These are phyloP conservation scores for Grammomys surdaster DNA, from an alignment of 2,113 vertebrate species.

Conservation along the genomic window DNA sequence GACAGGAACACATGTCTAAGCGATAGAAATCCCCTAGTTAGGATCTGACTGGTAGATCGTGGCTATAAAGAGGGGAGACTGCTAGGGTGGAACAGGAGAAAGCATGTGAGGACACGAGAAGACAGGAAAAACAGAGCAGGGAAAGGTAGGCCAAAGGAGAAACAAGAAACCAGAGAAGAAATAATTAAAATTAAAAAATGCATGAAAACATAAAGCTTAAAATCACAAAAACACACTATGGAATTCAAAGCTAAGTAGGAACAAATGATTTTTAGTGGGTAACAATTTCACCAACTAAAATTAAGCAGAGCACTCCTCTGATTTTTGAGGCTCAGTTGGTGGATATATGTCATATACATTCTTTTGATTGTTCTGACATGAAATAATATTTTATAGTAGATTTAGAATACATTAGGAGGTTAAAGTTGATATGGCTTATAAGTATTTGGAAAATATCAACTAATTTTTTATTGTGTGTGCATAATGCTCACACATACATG, in stretches of 20 bases:
- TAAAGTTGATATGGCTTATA: background rate
- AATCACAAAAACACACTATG: background rate
- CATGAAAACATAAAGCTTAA: background rate
- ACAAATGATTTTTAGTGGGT: background rate
- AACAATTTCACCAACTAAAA: background rate
- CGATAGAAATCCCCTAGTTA: background rate
- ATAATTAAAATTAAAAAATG: background rate
- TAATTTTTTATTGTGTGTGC: background rate
- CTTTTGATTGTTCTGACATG: background rate
- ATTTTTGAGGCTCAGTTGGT: background rate
- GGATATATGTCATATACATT: background rate
- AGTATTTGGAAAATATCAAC: background rate
- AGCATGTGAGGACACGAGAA: background rate
- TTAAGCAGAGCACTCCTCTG: background rate
- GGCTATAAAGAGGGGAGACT: background rate
- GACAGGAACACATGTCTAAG: background rate
- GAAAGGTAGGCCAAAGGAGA: background rate
- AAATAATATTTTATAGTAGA: background rate
- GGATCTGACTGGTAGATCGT: background rate
- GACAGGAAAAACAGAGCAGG: background rate
- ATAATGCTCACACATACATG: no score
- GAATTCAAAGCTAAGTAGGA: background rate
- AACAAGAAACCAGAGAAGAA: background rate
- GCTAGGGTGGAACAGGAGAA: background rate
- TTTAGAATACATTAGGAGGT: background rate